A percentile compares a stretch with the other conserved stretches of the same genome.
Evolutionary conservation across 2,888 invertebrate species (phyloP).

Genomic region (Parasteatoda lunata): DNA sequence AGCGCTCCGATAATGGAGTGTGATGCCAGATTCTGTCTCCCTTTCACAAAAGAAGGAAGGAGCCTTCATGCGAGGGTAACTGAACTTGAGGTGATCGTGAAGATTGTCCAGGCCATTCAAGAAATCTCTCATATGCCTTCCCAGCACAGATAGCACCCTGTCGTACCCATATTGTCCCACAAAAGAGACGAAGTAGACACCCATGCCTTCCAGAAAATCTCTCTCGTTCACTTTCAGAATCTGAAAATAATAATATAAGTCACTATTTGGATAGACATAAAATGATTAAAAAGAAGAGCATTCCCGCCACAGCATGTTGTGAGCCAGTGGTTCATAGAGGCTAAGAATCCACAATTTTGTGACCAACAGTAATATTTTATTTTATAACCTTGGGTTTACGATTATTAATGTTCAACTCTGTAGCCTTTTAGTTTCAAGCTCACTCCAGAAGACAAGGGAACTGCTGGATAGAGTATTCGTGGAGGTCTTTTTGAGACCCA

Average conservation of each 20-base stretch:
- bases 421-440: too few species aligned
- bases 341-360: too few species aligned
- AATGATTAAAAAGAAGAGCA: not conserved
- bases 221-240: conserved; percentile 87
- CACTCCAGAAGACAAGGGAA: too few species aligned
- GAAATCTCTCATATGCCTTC: conserved; percentile 93
- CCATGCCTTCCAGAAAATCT: conserved; percentile 95
- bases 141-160: conserved; percentile 87
- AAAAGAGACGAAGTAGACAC: conserved; percentile 90
- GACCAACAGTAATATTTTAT: too few species aligned
- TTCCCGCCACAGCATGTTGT: not conserved
- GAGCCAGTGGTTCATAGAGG: too few species aligned
- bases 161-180: conserved; percentile 97
- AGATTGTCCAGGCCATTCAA: conserved; percentile 95
- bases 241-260: conserved; percentile 76
- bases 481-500: too few species aligned
- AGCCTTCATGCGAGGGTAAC: conserved; percentile 90
- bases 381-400: too few species aligned
- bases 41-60: conserved; percentile 98
- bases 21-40: conserved; percentile 92
- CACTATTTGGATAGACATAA: not conserved
- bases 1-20: conserved; percentile 94
- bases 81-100: conserved; percentile 97
- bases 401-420: too few species aligned
- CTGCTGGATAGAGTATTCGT: too few species aligned